Evolutionary conservation across 1,140 invertebrate genomes (phyloP), one percentile per base, ranked within the genome.

Genomic region (Geopemphigus sp.): DNA sequence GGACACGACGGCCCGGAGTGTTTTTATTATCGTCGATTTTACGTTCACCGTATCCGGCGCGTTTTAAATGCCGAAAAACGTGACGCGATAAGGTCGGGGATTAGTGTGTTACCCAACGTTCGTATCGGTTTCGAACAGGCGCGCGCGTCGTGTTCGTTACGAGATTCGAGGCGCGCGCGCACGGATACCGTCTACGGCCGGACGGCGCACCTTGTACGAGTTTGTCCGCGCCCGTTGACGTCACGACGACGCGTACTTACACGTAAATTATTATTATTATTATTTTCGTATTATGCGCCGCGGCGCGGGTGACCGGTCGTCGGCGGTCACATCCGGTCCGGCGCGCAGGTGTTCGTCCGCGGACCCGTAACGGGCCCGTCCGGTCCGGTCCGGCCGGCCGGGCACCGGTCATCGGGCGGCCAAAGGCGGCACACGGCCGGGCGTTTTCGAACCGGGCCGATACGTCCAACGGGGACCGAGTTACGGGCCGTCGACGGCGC

Each of bases 181-280:
- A 29, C 63, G 63, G 32, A 45, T 32, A 32, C 5, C 19, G n/a
- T 19, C 32, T 19, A 45, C 63, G 29, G 32, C 24, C 11, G 24
- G 32, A 32, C 32, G 63, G 63, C 63, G 24, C 63, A 66, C 63
- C 63, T 66, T 39, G 63, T 66, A 66, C 63, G 29, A 66, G 63
- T 66, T 66, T 66, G 63, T 5, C 63, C 63, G 63, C 63, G 15
- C 63, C 63, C 63, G 39, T 19, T 66, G 63, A 66, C 63, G 63
- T 66, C 63, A 66, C 63, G 12, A n/a, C 19, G 32, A n/a, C 19
- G 8, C 63, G 29, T 45, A 22, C 5, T 12, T 32, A 26, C 19
- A n/a, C 15, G 61, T 63, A 19, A 19, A 57, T 59, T 59, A 64
- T 32, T 59, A 59, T 59, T 61, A 61, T 17, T 29, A 26, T 59